phyloP scores from a whole-genome alignment of 2,113 vertebrate species.

The Misgurnus anguillicaudatus region DNA sequence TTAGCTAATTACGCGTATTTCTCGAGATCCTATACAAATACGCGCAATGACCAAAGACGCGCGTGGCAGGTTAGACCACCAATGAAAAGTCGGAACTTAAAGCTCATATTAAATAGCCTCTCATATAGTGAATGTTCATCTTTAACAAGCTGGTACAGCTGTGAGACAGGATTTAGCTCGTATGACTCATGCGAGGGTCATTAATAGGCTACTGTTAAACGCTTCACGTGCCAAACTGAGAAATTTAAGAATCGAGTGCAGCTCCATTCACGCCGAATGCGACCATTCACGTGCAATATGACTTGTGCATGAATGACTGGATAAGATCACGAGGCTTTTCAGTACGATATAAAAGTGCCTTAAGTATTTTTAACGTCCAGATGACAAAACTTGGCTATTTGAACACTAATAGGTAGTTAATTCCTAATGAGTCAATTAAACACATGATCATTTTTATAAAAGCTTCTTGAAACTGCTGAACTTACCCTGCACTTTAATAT shows the following conservation, averaged over 20 bases:
- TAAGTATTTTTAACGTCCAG: not conserved
- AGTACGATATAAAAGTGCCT: not conserved
- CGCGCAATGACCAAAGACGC: no score
- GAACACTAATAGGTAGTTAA: not conserved
- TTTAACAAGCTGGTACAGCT: not conserved
- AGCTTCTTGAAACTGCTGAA: not conserved
- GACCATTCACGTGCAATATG: conserved; percentile 10
- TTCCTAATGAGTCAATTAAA: not conserved
- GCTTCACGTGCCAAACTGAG: not conserved
- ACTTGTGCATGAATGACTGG: conserved; percentile 9
- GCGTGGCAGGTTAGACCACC: no score
- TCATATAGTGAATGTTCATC: not conserved
- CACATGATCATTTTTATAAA: not conserved
- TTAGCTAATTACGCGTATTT: no score
- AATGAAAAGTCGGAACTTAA: no score
- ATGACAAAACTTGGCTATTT: not conserved
- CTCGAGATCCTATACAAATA: no score
- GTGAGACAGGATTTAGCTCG: not conserved
- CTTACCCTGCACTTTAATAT: no score
- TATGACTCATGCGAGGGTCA: conserved; percentile 17
- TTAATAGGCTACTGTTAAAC: not conserved
- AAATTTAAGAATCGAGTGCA: conserved; percentile 14
- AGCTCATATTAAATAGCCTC: not conserved
- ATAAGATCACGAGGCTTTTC: not conserved
- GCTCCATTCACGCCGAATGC: conserved; percentile 4